Evolutionary conservation across 2,113 vertebrate species (phyloP), one percentile per base, ranked within the genome.

Genomic region (Salvelinus fontinalis): DNA sequence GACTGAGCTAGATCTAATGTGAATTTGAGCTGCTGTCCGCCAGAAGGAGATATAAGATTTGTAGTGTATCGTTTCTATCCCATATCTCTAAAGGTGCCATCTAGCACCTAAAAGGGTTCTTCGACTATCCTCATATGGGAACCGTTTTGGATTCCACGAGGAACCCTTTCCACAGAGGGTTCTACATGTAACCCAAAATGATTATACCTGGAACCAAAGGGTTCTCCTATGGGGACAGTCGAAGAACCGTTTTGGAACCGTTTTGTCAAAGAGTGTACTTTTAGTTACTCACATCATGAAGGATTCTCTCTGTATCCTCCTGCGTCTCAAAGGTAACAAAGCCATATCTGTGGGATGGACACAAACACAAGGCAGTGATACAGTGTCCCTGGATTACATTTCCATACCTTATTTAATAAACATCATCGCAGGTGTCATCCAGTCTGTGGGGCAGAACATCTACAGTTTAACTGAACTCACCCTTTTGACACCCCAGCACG

Each of bases 261-360:
- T 16, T 29, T 57, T 57, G n/a, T 57, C 5, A 66, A 26, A 9
- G 26, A 16, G 11, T 31, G 26, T 18, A n/a, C n/a, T 22, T n/a
- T 13, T 14, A 49, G 31, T 39, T 14, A 85, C 93, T 94, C 87
- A 96, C 96, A 84, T 95, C 90, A 79, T 93, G 91, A 68, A 97
- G 92, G 85, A 97, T 91, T 88, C 94, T 96, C 89, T 95, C 91
- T 11, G 93, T 95, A 80, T 96, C 96, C 88, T 96, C 95, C 75
- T 94, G 86, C 34, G 91, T 93, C 90, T 96, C 95, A 89, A 97
- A 97, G 29, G 95, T 96, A 81, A 97, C 80, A 77, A 97, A 97
- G 65, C 95, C 96, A 83, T 97, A 97, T 81, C 96, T 97, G 89
- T 71, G 71, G 24, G 34, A 71, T 74, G 5, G 75, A 44, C 39